Evolutionary conservation across 2,888 invertebrate genomes (phyloP).

Genomic region (Rhabditoides inermis): DNA sequence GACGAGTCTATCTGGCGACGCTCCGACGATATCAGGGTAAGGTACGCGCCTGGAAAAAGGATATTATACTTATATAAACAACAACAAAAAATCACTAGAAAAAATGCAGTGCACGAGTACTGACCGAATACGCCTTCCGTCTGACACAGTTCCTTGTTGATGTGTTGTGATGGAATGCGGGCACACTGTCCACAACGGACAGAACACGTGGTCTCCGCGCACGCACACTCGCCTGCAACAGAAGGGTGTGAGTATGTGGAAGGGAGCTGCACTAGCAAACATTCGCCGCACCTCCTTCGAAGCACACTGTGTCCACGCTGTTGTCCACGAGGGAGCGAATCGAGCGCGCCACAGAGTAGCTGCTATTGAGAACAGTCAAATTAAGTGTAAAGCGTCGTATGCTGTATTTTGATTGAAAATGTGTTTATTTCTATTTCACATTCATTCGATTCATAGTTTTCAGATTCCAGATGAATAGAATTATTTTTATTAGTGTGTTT

Average conservation of each 20-base stretch:
- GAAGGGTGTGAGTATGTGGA: neutral
- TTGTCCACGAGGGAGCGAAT: slow-evolving; percentile 10
- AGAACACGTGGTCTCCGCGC: slow-evolving; percentile 39
- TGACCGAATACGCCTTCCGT: slow-evolving; percentile 16
- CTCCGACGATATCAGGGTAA: neutral
- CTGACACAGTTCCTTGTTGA: slow-evolving; percentile 1
- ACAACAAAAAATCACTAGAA: no score
- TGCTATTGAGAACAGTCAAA: no score
- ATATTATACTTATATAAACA: no score
- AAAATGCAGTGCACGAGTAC: neutral
- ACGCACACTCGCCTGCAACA: slow-evolving; percentile 34
- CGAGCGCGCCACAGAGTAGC: slow-evolving; percentile 4
- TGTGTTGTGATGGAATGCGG: slow-evolving; percentile 6
- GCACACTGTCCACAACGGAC: slow-evolving; percentile 22
- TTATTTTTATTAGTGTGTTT: no score
- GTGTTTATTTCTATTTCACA: no score
- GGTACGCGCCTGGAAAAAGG: neutral
- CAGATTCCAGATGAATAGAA: no score
- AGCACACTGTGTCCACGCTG: slow-evolving; percentile 27
- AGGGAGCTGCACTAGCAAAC: neutral
- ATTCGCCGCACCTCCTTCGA: slow-evolving; percentile 15
- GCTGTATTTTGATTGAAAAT: no score
- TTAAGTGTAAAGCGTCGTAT: no score
- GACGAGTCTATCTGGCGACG: neutral
- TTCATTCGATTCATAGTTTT: no score